Conservation (phyloP, 1,140 invertebrate genomes). For the Periplaneta americana region DNA sequence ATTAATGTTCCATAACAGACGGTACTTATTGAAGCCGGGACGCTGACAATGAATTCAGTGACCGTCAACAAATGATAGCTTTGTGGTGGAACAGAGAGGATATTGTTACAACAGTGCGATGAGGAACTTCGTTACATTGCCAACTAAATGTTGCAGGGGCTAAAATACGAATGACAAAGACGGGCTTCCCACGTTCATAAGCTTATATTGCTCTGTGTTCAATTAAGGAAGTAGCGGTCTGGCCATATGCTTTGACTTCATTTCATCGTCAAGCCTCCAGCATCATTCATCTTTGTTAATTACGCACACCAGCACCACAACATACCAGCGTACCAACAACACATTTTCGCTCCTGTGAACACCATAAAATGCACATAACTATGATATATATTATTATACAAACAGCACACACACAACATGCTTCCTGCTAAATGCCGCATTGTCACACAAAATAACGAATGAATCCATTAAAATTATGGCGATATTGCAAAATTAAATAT, state of each 20-base stretch:
- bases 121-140: neutral
- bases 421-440: too few species aligned
- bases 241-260: neutral
- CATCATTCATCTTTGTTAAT: neutral
- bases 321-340: neutral
- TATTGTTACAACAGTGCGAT: neutral
- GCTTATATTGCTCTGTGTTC: neutral
- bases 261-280: neutral
- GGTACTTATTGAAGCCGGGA: neutral
- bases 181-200: neutral
- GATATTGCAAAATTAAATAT: too few species aligned
- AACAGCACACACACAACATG: too few species aligned
- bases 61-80: neutral
- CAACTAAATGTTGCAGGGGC: neutral
- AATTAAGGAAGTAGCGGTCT: neutral
- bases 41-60: neutral
- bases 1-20: too few species aligned
- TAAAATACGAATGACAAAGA: neutral
- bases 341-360: neutral
- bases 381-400: neutral
- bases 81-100: neutral
- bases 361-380: neutral
- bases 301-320: neutral
- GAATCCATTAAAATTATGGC: too few species aligned
- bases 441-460: too few species aligned